Evolutionary conservation across 1,140 invertebrate species (phyloP), one percentile per base, ranked within the genome.

Genomic region (Drosophila lini): DNA sequence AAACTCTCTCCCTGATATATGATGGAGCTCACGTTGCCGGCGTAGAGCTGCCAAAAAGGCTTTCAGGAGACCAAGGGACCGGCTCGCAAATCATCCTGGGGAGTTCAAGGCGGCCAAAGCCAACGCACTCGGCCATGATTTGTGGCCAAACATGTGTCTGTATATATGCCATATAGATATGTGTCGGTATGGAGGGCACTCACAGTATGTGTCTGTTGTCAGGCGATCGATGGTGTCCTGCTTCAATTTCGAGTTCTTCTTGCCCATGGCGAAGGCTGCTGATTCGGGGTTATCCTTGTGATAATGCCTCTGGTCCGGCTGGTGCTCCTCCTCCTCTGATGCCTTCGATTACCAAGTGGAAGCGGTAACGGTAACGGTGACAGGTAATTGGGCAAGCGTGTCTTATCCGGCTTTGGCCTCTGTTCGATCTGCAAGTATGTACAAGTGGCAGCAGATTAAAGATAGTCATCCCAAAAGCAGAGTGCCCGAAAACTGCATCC

Each of bases 221-320:
- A 98, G 94, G 79, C 96, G 94, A 93, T 97, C 96, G 92, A 98
- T 97, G 68, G 97, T 97, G 92, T 98, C 97, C 93, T 97, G 96
- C 94, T 97, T 98, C 91, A 98, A 95, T 94, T 98, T 98, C 19
- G 97, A 97, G 92, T 97, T 98, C 93, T 97, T 97, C 94, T 98
- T 98, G 81, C 96, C 96, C 96, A 97, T 97, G 74, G 92, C 22
- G 56, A 61, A 34, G 61, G 56, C 86, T 32, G 56, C 88, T 32
- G 42, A 11, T 78, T 40, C 22, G 22, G 45, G 19, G 13, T 38
- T 55, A 55, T 55, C 13, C 52, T 55, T 55, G 22, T 50, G 36
- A 19, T 40, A 41, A 25, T 60, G 25, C 32, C 11, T 32, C 28
- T 28, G 31, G 25, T 80, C 28, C 42, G 42, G 15, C 53, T 42